Conservation (phyloP, 2,888 invertebrate genomes). For the Drosophila bunnanda region DNA sequence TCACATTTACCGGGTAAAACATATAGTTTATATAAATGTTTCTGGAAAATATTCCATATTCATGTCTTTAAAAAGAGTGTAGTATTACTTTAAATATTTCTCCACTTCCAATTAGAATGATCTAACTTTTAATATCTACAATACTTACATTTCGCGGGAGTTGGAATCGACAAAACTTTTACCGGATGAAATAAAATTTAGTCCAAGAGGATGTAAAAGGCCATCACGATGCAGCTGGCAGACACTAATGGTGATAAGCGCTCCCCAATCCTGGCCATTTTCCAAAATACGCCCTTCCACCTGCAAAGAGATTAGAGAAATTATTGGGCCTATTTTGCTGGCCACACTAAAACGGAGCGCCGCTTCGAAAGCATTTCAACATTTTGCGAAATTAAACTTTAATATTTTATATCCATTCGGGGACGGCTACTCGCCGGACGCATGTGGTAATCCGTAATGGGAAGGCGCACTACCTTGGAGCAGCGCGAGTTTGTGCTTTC, state of each 20-base stretch:
- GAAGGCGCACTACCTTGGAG: conserved; percentile 2
- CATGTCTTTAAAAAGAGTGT: too few relatives aligned
- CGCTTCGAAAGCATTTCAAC: conserved; percentile 16
- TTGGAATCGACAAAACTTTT: conserved; percentile 84
- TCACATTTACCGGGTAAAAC: too few relatives aligned
- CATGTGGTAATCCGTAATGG: not conserved
- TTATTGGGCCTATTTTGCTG: not conserved
- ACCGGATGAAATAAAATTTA: not conserved
- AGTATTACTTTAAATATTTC: not conserved
- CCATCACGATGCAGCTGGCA: conserved; percentile 95
- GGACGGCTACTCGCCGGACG: not conserved
- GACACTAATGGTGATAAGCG: conserved; percentile 98
- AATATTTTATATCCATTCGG: too few relatives aligned
- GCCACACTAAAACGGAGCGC: conserved; percentile 9
- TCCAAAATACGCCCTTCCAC: conserved; percentile 97
- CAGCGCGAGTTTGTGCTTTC: conserved; percentile 1
- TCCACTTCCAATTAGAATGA: too few relatives aligned
- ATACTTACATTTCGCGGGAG: not conserved
- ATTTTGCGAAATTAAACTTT: not conserved
- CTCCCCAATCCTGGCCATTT: conserved; percentile 98
- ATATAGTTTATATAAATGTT: too few relatives aligned
- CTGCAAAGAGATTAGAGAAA: conserved; percentile 85
- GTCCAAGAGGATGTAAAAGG: conserved; percentile 92
- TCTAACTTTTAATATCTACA: conserved; percentile 12
- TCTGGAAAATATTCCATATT: too few relatives aligned